Evolutionary conservation across 2,797 vertebrate genomes (phyloP).

Genomic region (Chaunax sp.): DNA sequence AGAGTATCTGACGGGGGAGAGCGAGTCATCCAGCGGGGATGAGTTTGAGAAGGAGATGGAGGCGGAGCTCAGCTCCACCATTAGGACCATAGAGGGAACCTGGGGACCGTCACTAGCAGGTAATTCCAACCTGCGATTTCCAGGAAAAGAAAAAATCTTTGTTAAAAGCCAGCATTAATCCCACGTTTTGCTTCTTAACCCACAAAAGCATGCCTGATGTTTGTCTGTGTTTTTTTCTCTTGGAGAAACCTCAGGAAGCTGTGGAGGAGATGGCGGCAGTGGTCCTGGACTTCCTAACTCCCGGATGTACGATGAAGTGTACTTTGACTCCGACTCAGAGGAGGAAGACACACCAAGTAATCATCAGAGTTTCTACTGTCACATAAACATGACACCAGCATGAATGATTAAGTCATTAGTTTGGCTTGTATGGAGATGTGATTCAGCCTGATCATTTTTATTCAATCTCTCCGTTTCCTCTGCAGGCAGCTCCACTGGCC

Average conservation of each 20-base stretch:
- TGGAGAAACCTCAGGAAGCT: constrained; percentile 12
- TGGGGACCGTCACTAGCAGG: constrained; percentile 78
- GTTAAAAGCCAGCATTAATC: neutral
- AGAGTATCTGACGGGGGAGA: constrained; percentile 97
- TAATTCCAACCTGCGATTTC: neutral
- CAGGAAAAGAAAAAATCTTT: too few relatives aligned
- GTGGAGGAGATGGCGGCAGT: accelerated
- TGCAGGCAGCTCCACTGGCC: constrained; percentile 75
- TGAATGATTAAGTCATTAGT: neutral
- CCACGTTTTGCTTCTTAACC: too few relatives aligned
- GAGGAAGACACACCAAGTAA: constrained; percentile 83
- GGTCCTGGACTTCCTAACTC: constrained; percentile 19
- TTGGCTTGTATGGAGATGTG: too few relatives aligned
- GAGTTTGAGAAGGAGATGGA: constrained; percentile 99
- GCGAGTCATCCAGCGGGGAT: constrained; percentile 94
- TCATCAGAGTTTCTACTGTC: neutral
- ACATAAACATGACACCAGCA: neutral
- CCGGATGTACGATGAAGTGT: constrained; percentile 88
- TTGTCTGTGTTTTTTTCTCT: constrained; percentile 17
- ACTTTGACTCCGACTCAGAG: constrained; percentile 94
- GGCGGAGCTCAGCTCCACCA: constrained; percentile 91
- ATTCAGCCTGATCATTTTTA: neutral
- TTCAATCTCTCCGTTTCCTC: neutral
- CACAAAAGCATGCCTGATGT: neutral
- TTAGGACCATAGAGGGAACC: constrained; percentile 88